Evolutionary conservation across 2,888 invertebrate species (phyloP).

Genomic region (Acutogordius australiensis): DNA sequence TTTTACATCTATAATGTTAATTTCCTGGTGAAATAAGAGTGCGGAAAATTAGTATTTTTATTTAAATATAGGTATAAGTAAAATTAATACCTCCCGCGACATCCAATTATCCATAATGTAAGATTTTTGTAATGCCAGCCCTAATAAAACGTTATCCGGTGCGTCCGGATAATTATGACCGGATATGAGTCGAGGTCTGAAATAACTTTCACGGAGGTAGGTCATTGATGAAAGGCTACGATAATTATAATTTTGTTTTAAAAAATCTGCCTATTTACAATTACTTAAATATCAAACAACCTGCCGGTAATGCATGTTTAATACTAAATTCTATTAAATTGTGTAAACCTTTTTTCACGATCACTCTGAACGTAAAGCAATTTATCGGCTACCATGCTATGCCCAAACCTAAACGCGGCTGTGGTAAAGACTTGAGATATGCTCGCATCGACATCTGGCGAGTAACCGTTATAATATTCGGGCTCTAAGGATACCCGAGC

Average conservation of each 20-base stretch:
- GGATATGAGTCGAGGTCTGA: background rate
- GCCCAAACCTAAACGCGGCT: conserved; percentile 43
- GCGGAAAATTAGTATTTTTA: too few species aligned
- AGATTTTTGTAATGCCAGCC: background rate
- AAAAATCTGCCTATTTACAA: too few species aligned
- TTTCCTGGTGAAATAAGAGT: too few species aligned
- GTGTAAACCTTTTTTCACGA: conserved; percentile 48
- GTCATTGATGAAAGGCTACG: background rate
- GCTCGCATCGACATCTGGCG: conserved; percentile 45
- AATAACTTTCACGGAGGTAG: background rate
- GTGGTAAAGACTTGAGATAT: conserved; percentile 85
- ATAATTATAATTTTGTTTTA: too few species aligned
- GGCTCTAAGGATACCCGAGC: conserved; percentile 25
- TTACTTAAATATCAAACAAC: too few species aligned
- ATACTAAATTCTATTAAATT: too few species aligned
- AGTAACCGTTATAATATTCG: conserved; percentile 29
- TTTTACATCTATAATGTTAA: too few species aligned
- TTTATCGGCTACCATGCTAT: conserved; percentile 10
- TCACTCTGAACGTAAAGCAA: conserved; percentile 58
- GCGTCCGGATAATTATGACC: background rate
- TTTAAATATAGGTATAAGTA: too few species aligned
- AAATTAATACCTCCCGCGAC: background rate
- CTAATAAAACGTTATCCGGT: background rate
- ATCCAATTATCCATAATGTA: conserved; percentile 2
- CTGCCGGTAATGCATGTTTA: too few species aligned